Evolutionary conservation across 2,113 vertebrate species (phyloP).

Genomic region (Lampris incognitus): DNA sequence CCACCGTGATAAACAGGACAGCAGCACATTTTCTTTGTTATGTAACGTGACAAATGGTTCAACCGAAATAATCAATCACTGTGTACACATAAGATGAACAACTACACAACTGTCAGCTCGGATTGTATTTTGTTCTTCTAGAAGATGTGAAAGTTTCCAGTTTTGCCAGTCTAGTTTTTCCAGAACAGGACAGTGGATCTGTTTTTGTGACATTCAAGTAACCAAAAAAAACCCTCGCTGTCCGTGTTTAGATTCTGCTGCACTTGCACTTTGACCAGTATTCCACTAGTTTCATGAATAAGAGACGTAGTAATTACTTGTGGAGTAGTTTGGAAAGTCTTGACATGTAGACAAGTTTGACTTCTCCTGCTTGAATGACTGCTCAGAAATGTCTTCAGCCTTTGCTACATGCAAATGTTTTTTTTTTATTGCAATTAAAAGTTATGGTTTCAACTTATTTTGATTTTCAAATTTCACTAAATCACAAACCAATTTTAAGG

Average conservation of each 20-base stretch:
- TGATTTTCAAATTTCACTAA: too few relatives aligned
- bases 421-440: constrained; percentile 58
- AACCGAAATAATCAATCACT: neutral
- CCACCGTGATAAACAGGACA: too few relatives aligned
- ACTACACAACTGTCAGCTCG: too few relatives aligned
- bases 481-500: too few relatives aligned
- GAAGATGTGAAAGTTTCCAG: neutral
- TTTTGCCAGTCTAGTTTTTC: neutral
- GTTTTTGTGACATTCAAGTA: constrained; percentile 24
- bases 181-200: constrained; percentile 3
- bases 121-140: too few relatives aligned
- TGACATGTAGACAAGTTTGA: neutral
- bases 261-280: constrained; percentile 79
- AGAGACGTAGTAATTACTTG: constrained; percentile 25
- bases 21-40: too few relatives aligned
- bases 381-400: neutral
- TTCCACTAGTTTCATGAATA: constrained; percentile 40
- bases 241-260: constrained; percentile 68
- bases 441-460: neutral
- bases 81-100: too few relatives aligned
- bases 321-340: constrained; percentile 30
- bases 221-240: constrained; percentile 58
- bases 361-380: constrained; percentile 3
- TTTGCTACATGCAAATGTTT: neutral
- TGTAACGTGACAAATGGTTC: too few relatives aligned